Evolutionary conservation across 2,797 vertebrate species (phyloP).

Genomic region (Notolabrus celidotus): DNA sequence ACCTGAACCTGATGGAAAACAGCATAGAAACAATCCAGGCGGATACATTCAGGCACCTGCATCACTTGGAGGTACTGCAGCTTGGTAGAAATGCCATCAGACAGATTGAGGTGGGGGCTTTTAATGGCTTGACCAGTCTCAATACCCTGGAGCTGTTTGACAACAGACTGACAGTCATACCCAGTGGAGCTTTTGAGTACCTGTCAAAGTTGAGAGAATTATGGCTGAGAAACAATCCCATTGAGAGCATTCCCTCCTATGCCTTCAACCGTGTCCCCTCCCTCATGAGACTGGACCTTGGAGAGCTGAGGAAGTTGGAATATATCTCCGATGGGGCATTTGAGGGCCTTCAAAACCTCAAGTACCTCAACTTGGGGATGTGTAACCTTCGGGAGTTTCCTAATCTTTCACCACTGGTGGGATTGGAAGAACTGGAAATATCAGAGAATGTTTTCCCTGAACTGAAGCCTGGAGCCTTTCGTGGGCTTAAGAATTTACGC

Average conservation of each 20-base stretch:
- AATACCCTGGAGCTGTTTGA: constrained; percentile 98
- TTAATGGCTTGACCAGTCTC: constrained; percentile 96
- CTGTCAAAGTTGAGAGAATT: constrained; percentile 97
- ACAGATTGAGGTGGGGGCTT: constrained; percentile 98
- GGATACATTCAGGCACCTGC: constrained; percentile 95
- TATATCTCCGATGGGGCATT: constrained; percentile 98
- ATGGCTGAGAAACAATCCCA: constrained; percentile 98
- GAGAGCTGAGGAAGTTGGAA: constrained; percentile 96
- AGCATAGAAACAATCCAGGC: constrained; percentile 97
- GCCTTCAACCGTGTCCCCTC: constrained; percentile 98
- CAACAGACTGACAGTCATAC: constrained; percentile 97
- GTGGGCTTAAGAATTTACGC: constrained; percentile 92
- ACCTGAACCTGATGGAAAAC: constrained; percentile 99
- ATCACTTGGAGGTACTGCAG: constrained; percentile 97
- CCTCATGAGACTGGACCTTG: constrained; percentile 95
- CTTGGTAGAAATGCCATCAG: constrained; percentile 95
- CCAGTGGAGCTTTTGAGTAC: constrained; percentile 98
- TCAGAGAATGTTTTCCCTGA: constrained; percentile 96
- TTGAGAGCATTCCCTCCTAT: constrained; percentile 98
- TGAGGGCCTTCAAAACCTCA: constrained; percentile 96
- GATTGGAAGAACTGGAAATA: constrained; percentile 97
- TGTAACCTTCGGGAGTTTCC: constrained; percentile 97
- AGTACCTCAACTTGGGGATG: constrained; percentile 98
- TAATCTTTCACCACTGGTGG: constrained; percentile 91
- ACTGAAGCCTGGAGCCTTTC: constrained; percentile 93